Evolutionary conservation across 2,888 invertebrate genomes (phyloP), one percentile per base, ranked within the genome.

Genomic region (Fabriciana adippe): DNA sequence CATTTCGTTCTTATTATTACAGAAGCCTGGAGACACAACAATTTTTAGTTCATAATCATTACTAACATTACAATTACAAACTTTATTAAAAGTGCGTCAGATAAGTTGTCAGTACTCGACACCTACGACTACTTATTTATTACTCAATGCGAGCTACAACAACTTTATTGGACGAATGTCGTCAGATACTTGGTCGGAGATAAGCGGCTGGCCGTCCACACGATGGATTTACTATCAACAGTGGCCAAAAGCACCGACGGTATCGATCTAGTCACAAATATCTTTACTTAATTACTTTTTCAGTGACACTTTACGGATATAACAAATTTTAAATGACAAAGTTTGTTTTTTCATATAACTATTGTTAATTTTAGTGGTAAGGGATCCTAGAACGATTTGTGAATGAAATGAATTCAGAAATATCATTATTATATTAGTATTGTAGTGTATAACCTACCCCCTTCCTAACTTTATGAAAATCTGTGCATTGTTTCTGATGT

Each of bases 141-240:
- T 70, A 65, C 74, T 73, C 72, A 75, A 74, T 74, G 75, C 74
- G 69, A 72, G 73, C 75, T 72, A 71, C 74, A 75, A 77, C 77
- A 77, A 72, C 77, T 76, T 78, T 75, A 77, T 77, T 76, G 75
- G 74, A 71, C 75, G 77, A 76, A 78, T 76, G 75, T 73, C 72
- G 74, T 73, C 72, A 71, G 77, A 79, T 79, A 72, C 70, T 53
- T 75, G 67, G 56, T 64, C 67, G 51, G 8, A 74, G 78, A 79
- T 79, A 79, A 77, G 62, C 54, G 55, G 64, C 73, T 78, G 76
- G 74, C 75, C 76, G 64, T 59, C 51, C 66, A 65, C 53, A 57
- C 73, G 74, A 72, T 72, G 73, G 69, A 74, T 74, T 73, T 70
- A 71, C 72, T 72, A 72, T 72, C 65, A 56, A 66, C 72, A 31